Conservation (phyloP, 2,797 vertebrate genomes). For the Micropoecilia bifurca region DNA sequence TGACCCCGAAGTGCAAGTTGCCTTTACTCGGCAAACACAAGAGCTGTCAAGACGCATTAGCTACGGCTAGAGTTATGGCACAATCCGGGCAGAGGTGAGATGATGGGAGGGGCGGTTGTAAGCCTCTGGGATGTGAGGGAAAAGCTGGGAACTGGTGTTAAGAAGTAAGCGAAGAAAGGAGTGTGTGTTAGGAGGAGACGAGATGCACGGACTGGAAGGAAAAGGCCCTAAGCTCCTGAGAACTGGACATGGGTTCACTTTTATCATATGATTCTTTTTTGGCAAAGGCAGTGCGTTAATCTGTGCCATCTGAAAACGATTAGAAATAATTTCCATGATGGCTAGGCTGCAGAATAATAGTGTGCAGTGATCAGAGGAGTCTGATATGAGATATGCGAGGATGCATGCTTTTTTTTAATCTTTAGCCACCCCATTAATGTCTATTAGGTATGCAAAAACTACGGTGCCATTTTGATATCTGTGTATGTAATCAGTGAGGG, state of each 20-base stretch:
- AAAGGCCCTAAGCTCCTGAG: conserved; percentile 21
- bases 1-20: conserved; percentile 60
- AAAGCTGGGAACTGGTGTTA: conserved; percentile 4
- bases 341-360: not conserved
- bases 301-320: conserved; percentile 57
- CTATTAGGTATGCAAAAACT: conserved; percentile 14
- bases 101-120: conserved; percentile 17
- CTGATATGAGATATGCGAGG: not conserved
- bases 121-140: conserved; percentile 20
- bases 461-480: not conserved
- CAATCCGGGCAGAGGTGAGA: conserved; percentile 62
- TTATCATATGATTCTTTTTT: conserved; percentile 54
- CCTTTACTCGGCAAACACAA: conserved; percentile 64
- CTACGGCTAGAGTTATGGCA: conserved; percentile 67
- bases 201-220: conserved; percentile 6
- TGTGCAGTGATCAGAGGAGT: not conserved
- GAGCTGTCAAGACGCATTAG: conserved; percentile 71
- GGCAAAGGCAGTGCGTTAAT: conserved; percentile 47
- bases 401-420: conserved; percentile 16
- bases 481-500: conserved; percentile 4
- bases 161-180: conserved; percentile 2
- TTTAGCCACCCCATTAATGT: conserved; percentile 23
- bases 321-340: conserved; percentile 35
- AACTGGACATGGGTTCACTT: conserved; percentile 34
- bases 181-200: conserved; percentile 14